Percentiles rank a stretch among this genome's conserved stretches.
Conservation (phyloP, 2,113 vertebrate genomes). For the Oenanthe oenanthe region DNA sequence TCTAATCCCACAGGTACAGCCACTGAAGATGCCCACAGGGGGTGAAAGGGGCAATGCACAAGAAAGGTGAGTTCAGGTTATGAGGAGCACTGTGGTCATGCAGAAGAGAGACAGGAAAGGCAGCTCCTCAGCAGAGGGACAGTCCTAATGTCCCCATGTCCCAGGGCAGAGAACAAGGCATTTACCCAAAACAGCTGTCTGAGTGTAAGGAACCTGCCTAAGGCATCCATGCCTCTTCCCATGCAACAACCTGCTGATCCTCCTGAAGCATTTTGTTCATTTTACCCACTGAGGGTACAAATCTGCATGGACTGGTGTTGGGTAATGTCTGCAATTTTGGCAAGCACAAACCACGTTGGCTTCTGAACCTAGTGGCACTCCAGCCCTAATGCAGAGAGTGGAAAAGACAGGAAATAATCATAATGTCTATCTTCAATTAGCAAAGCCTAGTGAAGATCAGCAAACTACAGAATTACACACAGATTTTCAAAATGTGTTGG, state of each 20-base stretch:
- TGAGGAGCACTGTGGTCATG: neutral
- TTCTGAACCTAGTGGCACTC: neutral
- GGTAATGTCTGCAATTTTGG: neutral
- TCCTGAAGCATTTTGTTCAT: neutral
- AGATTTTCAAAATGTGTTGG: neutral
- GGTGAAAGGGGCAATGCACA: neutral
- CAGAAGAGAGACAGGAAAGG: neutral
- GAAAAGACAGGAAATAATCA: neutral
- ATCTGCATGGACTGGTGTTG: neutral
- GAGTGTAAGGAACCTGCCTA: neutral
- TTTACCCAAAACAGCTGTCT: neutral
- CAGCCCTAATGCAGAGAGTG: neutral
- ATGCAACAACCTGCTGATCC: neutral
- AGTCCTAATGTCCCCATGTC: neutral
- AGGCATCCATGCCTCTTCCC: neutral
- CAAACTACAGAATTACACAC: neutral
- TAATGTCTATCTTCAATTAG: neutral
- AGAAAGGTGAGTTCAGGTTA: neutral
- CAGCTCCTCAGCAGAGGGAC: neutral
- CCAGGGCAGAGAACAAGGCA: neutral
- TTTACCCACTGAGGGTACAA: neutral
- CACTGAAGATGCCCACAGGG: fast-evolving
- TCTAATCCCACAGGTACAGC: neutral
- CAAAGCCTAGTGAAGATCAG: neutral
- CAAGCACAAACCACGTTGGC: neutral